Base-by-base conservation (phyloP, 2,113 vertebrate species). In the Eurypyga helias region DNA sequence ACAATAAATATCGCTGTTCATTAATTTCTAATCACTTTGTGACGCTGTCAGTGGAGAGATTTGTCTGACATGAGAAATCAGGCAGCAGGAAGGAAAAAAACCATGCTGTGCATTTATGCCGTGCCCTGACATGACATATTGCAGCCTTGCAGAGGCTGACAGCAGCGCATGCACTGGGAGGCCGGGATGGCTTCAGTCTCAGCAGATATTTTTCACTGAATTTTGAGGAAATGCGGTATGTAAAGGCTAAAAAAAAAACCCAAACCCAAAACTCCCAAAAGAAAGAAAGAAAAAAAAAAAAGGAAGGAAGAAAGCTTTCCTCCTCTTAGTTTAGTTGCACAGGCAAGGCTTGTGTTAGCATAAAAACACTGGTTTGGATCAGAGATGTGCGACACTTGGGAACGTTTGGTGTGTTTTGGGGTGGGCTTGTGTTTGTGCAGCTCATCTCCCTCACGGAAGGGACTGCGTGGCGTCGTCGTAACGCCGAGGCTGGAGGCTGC, bases 401-500 rank as follows among this genome's bases (percentile, higher is more conserved):
- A 17, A 1, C 6, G 23, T 26, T 49, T 2, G 1, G 7, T 11
- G 19, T 21, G 17, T 17, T 48, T 65, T 36, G 48, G 26, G 48
- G 2, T 20, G 76, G 38, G 20, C 20, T 60, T 3, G 16, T 10
- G 34, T 21, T 3, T 0, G 7, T 11, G 34, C 20, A 3, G 24
- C 38, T 36, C 9, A 9, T 7, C 66, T 48, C 16, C 33, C 21
- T 12, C 33, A 7, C 4, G 61, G 13, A 29, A 46, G 20, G 17
- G 25, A 3, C 26, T 17, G n/a, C 6, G 0, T 3, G 16, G 57
- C 77, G 43, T 41, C 2, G 1, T 21, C 4, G 0, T 1, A 7
- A 10, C 0, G 2, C 17, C 3, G 1, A 43, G 52, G 49, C 36
- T 66, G 57, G 38, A 66, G 16, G 36, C 20, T 55, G 26, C 33